Percentiles rank a stretch among this genome's conserved stretches.
Evolutionary conservation across 2,888 invertebrate genomes (phyloP).

Genomic region (Helicoverpa assulta): DNA sequence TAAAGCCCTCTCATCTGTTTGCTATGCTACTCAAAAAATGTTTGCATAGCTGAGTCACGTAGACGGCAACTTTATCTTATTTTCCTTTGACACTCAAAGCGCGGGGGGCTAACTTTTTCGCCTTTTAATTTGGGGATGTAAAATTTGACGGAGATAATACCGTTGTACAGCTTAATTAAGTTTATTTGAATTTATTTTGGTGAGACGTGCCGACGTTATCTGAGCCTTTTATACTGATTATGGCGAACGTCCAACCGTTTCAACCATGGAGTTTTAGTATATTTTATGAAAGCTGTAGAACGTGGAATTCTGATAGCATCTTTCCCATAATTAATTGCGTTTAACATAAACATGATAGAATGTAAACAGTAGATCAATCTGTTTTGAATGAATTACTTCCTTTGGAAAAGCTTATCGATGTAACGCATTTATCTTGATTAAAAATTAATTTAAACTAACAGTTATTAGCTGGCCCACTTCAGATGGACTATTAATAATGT

Average conservation of each 20-base stretch:
- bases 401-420: constrained; percentile 22
- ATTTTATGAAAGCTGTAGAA: constrained; percentile 27
- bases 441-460: constrained; percentile 35
- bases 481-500: constrained; percentile 34
- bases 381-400: constrained; percentile 46
- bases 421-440: constrained; percentile 54
- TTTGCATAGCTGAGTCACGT: constrained; percentile 77
- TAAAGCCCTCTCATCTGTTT: constrained; percentile 30
- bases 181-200: constrained; percentile 88
- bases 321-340: constrained; percentile 31
- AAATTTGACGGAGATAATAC: constrained; percentile 85
- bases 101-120: constrained; percentile 72
- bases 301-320: constrained; percentile 32
- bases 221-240: constrained; percentile 54
- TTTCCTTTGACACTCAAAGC: constrained; percentile 73
- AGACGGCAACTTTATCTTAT: constrained; percentile 76
- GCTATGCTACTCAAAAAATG: constrained; percentile 40
- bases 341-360: constrained; percentile 44
- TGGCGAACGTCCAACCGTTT: constrained; percentile 37
- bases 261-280: constrained; percentile 33
- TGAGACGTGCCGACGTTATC: constrained; percentile 75
- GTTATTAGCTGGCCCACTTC: constrained; percentile 38
- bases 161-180: constrained; percentile 86
- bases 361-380: constrained; percentile 47
- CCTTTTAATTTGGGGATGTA: constrained; percentile 81